These are phyloP conservation scores for Caenorhabditis inopinata DNA, from an alignment of 1,140 invertebrate species.

Conservation along the genomic window DNA sequence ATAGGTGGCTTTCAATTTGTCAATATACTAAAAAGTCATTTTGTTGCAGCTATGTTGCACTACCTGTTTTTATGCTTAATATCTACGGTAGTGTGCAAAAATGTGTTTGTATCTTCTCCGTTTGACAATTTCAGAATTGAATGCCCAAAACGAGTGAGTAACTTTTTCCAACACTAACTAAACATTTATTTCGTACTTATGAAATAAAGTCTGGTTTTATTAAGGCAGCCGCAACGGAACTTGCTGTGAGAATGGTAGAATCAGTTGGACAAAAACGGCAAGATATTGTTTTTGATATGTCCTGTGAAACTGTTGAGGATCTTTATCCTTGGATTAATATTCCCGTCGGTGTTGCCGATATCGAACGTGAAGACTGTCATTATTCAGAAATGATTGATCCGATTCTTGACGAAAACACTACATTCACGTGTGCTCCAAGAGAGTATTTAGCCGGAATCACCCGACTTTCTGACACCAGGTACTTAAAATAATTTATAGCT, in stretches of 20 bases:
- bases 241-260: conserved; percentile 63
- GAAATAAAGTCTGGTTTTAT: too few species aligned
- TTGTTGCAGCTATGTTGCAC: background rate
- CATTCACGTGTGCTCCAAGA: conserved; percentile 53
- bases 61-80: background rate
- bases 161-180: background rate
- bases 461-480: conserved; percentile 63
- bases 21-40: background rate
- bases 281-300: conserved; percentile 61
- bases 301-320: conserved; percentile 58
- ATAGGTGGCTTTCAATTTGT: background rate
- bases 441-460: conserved; percentile 63
- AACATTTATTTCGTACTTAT: background rate
- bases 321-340: conserved; percentile 64
- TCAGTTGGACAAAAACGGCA: conserved; percentile 63
- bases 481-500: background rate
- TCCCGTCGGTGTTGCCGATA: conserved; percentile 56
- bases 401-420: conserved; percentile 54
- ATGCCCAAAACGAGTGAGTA: conserved; percentile 56
- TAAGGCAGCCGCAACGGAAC: conserved; percentile 37
- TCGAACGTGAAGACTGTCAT: conserved; percentile 62
- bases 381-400: conserved; percentile 62
- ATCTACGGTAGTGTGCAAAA: conserved; percentile 1
- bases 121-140: conserved; percentile 66
- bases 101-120: conserved; percentile 59